Conservation (phyloP, 1,140 invertebrate species). For the Drosophila tsacasi region DNA sequence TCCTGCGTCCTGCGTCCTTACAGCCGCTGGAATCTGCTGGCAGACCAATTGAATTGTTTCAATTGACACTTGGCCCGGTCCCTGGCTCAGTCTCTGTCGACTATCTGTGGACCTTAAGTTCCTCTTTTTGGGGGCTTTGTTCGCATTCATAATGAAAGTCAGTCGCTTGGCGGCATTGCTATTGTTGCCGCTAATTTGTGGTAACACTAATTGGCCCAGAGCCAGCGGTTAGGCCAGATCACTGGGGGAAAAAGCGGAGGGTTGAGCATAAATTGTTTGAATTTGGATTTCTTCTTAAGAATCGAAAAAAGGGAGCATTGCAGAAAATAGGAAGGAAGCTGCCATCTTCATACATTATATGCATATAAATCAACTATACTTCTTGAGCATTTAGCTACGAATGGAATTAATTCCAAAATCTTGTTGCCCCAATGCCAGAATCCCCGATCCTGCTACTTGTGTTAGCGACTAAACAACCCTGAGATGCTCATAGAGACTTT, state of each 20-base stretch:
- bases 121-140: constrained; percentile 38
- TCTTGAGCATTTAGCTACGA: not conserved
- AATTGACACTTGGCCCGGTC: constrained; percentile 67
- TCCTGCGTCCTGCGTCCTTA: constrained; percentile 20
- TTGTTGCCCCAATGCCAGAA: no score
- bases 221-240: constrained; percentile 13
- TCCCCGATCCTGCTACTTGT: not conserved
- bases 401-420: no score
- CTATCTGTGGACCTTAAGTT: constrained; percentile 13
- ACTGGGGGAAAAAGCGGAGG: constrained; percentile 5
- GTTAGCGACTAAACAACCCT: not conserved
- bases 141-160: constrained; percentile 74
- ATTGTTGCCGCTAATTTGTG: constrained; percentile 41
- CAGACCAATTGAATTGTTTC: constrained; percentile 78
- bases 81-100: constrained; percentile 30
- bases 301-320: not conserved
- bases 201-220: constrained; percentile 41
- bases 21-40: constrained; percentile 22
- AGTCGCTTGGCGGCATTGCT: constrained; percentile 43
- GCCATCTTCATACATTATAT: no score
- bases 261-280: not conserved
- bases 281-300: not conserved
- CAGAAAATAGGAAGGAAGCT: no score
- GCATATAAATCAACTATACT: not conserved
- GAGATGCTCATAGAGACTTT: not conserved